A percentile compares a stretch with the other conserved stretches of the same genome.
Evolutionary conservation across 2,797 vertebrate species (phyloP).

Genomic region (Sebastes nivosus): DNA sequence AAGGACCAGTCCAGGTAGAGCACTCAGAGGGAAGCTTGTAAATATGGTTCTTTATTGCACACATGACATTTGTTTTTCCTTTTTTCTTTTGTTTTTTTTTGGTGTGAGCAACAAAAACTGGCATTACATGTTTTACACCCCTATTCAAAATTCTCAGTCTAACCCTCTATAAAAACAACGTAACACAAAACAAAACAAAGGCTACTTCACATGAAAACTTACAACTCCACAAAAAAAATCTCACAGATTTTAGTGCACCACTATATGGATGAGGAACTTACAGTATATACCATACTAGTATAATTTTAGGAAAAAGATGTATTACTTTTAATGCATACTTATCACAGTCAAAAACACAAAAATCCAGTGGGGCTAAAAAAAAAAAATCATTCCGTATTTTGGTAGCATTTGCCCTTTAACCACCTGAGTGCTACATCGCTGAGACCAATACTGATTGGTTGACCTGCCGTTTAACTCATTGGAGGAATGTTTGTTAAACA

Average conservation of each 20-base stretch:
- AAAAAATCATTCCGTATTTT: slow-evolving; percentile 49
- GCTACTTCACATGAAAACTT: slow-evolving; percentile 76
- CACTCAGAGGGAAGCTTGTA: slow-evolving; percentile 73
- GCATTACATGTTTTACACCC: slow-evolving; percentile 74
- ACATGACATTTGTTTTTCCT: slow-evolving; percentile 73
- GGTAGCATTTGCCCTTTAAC: slow-evolving; percentile 71
- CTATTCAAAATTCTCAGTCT: slow-evolving; percentile 61
- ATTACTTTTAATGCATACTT: slow-evolving; percentile 56
- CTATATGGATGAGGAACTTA: slow-evolving; percentile 67
- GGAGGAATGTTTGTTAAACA: slow-evolving; percentile 83
- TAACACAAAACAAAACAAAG: slow-evolving; percentile 69
- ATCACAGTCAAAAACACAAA: slow-evolving; percentile 56
- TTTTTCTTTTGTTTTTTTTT: slow-evolving; percentile 54
- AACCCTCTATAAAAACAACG: slow-evolving; percentile 59
- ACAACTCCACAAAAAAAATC: slow-evolving; percentile 66
- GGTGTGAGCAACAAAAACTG: slow-evolving; percentile 80
- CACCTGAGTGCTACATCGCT: slow-evolving; percentile 70
- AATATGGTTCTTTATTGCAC: slow-evolving; percentile 85
- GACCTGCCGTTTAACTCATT: slow-evolving; percentile 71
- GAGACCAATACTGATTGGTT: slow-evolving; percentile 62
- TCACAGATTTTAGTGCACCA: slow-evolving; percentile 78
- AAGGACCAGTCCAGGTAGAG: slow-evolving; percentile 71
- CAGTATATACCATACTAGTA: slow-evolving; percentile 62
- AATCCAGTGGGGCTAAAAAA: slow-evolving; percentile 66
- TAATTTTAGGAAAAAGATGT: slow-evolving; percentile 46